Base-by-base conservation (phyloP, 1,140 invertebrate species). In the Trichomalopsis sarcophagae region DNA sequence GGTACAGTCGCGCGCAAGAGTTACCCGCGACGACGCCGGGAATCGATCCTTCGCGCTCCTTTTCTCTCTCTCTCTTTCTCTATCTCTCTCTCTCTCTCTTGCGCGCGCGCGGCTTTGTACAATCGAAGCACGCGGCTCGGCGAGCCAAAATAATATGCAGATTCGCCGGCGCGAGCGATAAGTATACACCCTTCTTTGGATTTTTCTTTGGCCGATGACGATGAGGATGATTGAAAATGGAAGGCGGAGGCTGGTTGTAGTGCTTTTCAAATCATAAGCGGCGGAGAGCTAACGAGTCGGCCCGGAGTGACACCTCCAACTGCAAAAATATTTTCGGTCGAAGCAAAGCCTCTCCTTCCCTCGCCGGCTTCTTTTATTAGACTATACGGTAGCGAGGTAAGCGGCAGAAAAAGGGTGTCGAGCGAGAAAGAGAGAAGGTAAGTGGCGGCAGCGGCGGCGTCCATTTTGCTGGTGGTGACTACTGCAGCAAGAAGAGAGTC, bases 1-100 rank as follows among this genome's bases (percentile, higher is more conserved):
- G 27, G 91, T 91, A 92, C 90, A 91, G 89, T 91, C 89, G 9
- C 44, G 30, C 30, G 36, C 75, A 71, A 82, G 69, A 82, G 30
- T 50, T n/a, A 4, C n/a, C n/a, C n/a, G 40, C 27, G 40, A 30
- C 69, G 69, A 73, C 23, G 30, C 68, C 82, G 13, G 21, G 55
- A 33, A 69, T 78, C 82, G 75, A 84, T 84, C 75, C 27, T 23
- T 13, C 14, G 11, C 50, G 73, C 81, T 62, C 21, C 55, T 62
- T 62, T 6, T 62, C 55, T 62, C 17, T 62, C 55, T 62, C 21
- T 55, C 14, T 55, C 50, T 55, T 1, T 27, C 27, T 27, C 27
- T 27, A 0, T 27, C 27, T 27, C 81, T 62, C 55, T 17, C 21
- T 62, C 17, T 62, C 55, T 62, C 17, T 62, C 55, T 62, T 27